Percentiles rank a stretch among this genome's conserved stretches.
These are phyloP conservation scores for Pandion haliaetus DNA, from an alignment of 2,113 vertebrate species.

Conservation along the genomic window DNA sequence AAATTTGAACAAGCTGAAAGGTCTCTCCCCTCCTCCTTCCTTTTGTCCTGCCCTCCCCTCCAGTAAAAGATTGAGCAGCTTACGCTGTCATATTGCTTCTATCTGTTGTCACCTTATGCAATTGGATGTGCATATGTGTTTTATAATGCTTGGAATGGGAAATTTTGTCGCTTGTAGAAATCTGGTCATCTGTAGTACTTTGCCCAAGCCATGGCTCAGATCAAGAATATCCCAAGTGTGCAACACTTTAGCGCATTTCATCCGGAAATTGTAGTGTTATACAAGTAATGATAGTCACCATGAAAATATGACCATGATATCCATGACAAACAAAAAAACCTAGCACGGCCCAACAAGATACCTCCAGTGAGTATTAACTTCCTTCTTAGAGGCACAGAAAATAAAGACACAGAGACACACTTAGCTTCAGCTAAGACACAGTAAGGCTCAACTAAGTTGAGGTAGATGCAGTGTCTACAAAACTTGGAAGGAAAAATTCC, in stretches of 20 bases:
- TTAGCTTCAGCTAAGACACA: background rate
- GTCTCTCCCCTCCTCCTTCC: background rate
- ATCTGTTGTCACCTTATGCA: background rate
- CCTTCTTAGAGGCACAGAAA: background rate
- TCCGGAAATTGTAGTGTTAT: background rate
- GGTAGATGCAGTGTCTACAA: background rate
- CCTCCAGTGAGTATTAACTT: background rate
- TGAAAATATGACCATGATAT: background rate
- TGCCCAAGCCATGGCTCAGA: background rate
- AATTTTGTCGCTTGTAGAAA: background rate
- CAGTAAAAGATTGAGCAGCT: background rate
- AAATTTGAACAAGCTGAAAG: background rate
- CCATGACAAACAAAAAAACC: background rate
- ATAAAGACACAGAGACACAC: background rate
- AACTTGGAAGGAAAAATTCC: background rate
- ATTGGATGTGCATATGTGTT: background rate
- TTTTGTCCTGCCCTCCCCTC: background rate
- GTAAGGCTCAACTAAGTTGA: background rate
- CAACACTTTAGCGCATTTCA: background rate
- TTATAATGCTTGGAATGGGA: background rate
- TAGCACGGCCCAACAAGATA: background rate
- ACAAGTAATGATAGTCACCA: background rate
- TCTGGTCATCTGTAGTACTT: background rate
- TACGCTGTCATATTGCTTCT: background rate
- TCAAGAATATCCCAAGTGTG: background rate